Conservation (phyloP, 2,888 invertebrate genomes). For the Isoperla grammatica region DNA sequence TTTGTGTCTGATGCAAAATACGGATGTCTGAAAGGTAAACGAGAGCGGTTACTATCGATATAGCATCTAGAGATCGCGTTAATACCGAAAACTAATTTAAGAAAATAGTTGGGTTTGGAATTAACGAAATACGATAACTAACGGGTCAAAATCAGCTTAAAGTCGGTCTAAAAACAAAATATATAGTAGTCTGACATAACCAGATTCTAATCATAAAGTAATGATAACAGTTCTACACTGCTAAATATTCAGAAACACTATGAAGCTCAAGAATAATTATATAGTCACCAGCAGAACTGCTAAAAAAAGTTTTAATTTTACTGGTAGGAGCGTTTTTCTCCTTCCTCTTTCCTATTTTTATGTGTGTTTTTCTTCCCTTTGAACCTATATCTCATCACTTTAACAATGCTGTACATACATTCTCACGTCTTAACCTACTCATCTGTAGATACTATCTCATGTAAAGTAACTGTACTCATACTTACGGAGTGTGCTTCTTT, state of each 20-base stretch:
- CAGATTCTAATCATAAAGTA: too few relatives aligned
- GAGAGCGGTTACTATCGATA: neutral
- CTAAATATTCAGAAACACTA: too few relatives aligned
- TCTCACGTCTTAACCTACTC: slow-evolving; percentile 30
- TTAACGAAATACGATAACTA: slow-evolving; percentile 12
- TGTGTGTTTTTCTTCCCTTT: slow-evolving; percentile 22
- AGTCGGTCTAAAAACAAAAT: too few relatives aligned
- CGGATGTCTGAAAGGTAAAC: slow-evolving; percentile 95
- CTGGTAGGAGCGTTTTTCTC: slow-evolving; percentile 21
- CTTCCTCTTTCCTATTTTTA: slow-evolving; percentile 27
- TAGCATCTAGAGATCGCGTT: neutral
- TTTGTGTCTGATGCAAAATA: slow-evolving; percentile 86
- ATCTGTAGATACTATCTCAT: slow-evolving; percentile 20
- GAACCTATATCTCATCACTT: slow-evolving; percentile 19
- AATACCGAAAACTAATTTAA: neutral
- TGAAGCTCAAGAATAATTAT: too few relatives aligned
- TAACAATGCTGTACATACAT: slow-evolving; percentile 16
- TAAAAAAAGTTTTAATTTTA: too few relatives aligned
- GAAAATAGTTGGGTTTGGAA: slow-evolving; percentile 13
- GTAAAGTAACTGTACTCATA: slow-evolving; percentile 17
- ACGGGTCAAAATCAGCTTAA: slow-evolving; percentile 3
- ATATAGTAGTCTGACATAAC: too few relatives aligned
- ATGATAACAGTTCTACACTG: too few relatives aligned
- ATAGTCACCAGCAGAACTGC: too few relatives aligned
- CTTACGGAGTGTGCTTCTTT: slow-evolving; percentile 2